These are phyloP conservation scores for Hemitrygon akajei DNA, from an alignment of 2,797 vertebrate species.

Conservation along the genomic window DNA sequence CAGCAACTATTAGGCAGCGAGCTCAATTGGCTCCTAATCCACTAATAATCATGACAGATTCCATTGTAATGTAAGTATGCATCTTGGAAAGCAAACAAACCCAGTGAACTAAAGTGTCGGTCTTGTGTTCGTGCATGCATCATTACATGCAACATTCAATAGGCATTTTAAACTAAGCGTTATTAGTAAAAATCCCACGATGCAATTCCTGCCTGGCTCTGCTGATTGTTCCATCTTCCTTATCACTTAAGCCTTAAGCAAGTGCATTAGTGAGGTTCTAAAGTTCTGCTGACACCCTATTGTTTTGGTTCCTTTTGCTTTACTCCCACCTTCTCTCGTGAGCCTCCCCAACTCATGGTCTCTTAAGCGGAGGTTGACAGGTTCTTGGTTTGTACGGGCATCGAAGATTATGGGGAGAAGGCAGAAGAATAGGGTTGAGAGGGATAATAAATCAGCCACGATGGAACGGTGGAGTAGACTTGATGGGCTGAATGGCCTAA, in stretches of 20 bases:
- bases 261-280: slow-evolving; percentile 33
- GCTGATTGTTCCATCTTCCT: slow-evolving; percentile 62
- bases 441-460: too few relatives aligned
- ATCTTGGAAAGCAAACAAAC: slow-evolving; percentile 13
- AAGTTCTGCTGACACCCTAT: slow-evolving; percentile 36
- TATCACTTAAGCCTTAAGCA: slow-evolving; percentile 47
- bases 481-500: too few relatives aligned
- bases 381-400: too few relatives aligned
- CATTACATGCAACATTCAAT: slow-evolving; percentile 55
- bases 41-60: background rate
- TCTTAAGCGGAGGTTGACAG: background rate
- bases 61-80: background rate
- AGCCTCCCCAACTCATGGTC: background rate
- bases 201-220: slow-evolving; percentile 59
- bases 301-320: slow-evolving; percentile 45
- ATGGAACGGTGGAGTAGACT: too few relatives aligned
- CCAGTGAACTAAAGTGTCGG: background rate
- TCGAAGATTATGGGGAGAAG: too few relatives aligned
- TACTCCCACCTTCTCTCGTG: background rate
- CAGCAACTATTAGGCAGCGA: background rate
- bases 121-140: slow-evolving; percentile 47
- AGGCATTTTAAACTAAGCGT: slow-evolving; percentile 56
- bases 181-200: slow-evolving; percentile 65
- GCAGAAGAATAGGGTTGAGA: too few relatives aligned
- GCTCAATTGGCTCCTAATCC: background rate